These are phyloP conservation scores for Drusus annulatus DNA, from an alignment of 1,140 invertebrate species.

Conservation along the genomic window DNA sequence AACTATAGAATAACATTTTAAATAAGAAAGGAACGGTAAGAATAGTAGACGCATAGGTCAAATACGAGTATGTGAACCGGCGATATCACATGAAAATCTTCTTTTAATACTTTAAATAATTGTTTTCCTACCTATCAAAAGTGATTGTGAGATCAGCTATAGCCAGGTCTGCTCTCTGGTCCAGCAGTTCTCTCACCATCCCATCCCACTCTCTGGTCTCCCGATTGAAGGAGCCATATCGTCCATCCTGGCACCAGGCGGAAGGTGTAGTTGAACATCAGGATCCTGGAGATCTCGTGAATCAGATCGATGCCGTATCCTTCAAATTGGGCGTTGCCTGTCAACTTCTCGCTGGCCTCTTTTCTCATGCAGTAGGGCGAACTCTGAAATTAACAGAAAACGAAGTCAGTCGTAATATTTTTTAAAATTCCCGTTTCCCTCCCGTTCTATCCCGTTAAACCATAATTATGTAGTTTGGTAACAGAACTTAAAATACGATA, in stretches of 20 bases:
- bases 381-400: slow-evolving; percentile 74
- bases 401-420: too few relatives aligned
- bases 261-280: slow-evolving; percentile 94
- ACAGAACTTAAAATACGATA: too few relatives aligned
- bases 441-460: too few relatives aligned
- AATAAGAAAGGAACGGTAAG: too few relatives aligned
- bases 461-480: too few relatives aligned
- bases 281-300: slow-evolving; percentile 87
- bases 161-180: slow-evolving; percentile 92
- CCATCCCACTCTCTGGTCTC: slow-evolving; percentile 93
- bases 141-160: slow-evolving; percentile 96
- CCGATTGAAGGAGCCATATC: slow-evolving; percentile 85
- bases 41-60: too few relatives aligned
- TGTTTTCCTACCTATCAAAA: slow-evolving; percentile 76
- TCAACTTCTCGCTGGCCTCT: slow-evolving; percentile 83
- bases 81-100: too few relatives aligned
- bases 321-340: slow-evolving; percentile 90
- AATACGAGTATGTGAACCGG: too few relatives aligned
- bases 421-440: too few relatives aligned
- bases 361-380: slow-evolving; percentile 94
- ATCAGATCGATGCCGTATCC: slow-evolving; percentile 91
- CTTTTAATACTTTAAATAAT: too few relatives aligned
- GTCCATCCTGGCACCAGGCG: slow-evolving; percentile 84
- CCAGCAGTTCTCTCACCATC: slow-evolving; percentile 92
- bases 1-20: too few relatives aligned